These are phyloP conservation scores for Gouania willdenowi DNA, from an alignment of 2,797 vertebrate genomes.

Conservation along the genomic window DNA sequence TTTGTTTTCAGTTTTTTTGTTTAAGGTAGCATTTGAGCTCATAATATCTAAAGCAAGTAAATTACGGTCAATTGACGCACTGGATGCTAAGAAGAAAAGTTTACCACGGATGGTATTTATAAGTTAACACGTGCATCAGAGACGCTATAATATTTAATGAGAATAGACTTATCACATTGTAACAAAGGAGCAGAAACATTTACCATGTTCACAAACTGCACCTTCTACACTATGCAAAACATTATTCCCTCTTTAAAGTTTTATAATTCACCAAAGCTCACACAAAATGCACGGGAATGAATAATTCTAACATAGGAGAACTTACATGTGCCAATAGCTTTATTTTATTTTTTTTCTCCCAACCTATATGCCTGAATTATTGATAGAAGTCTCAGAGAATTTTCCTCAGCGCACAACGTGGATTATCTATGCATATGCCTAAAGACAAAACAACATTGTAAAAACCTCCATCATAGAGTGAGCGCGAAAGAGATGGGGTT, in stretches of 20 bases:
- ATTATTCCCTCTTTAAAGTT: conserved; percentile 40
- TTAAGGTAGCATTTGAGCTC: too few relatives aligned
- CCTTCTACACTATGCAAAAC: conserved; percentile 14
- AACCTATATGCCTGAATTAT: conserved; percentile 63
- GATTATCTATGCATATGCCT: conserved; percentile 66
- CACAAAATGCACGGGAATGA: conserved; percentile 51
- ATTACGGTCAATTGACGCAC: neutral
- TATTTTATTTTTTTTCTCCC: conserved; percentile 15
- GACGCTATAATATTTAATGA: conserved; percentile 21
- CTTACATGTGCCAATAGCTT: conserved; percentile 24
- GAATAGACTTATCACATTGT: conserved; percentile 24
- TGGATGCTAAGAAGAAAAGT: conserved; percentile 2
- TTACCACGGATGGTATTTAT: conserved; percentile 10
- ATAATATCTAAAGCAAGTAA: too few relatives aligned
- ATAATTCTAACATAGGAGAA: conserved; percentile 48
- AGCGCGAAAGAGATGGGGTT: conserved; percentile 55
- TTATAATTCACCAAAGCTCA: conserved; percentile 37
- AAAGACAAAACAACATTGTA: conserved; percentile 69
- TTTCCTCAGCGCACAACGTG: conserved; percentile 28
- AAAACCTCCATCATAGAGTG: conserved; percentile 55
- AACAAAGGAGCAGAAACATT: conserved; percentile 11
- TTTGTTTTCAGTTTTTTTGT: too few relatives aligned
- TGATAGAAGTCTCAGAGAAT: conserved; percentile 55
- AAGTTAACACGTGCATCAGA: conserved; percentile 11
- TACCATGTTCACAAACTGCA: conserved; percentile 21